phyloP scores from a whole-genome alignment of 1,140 invertebrate species.

The Hesperophylax magnus region DNA sequence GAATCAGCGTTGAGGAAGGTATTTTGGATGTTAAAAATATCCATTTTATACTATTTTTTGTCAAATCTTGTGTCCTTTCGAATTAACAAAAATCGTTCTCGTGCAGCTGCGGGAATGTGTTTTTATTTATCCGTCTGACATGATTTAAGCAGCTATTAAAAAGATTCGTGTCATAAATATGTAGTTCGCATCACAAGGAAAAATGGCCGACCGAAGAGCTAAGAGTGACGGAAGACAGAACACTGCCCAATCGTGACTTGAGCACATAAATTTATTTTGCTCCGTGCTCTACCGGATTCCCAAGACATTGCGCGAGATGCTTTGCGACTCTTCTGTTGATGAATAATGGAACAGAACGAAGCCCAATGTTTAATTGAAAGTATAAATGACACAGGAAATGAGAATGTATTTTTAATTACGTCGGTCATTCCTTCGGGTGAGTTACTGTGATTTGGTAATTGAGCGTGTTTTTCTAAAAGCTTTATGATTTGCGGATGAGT shows the following conservation, averaged over 20 bases:
- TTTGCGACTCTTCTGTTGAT: background rate
- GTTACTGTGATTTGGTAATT: no score
- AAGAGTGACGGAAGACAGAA: constrained; percentile 23
- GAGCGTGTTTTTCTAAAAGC: no score
- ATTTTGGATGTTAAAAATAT: no score
- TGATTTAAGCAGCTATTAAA: constrained; percentile 22
- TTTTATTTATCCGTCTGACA: constrained; percentile 9
- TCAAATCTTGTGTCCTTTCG: background rate
- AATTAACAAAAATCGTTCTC: background rate
- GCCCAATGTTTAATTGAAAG: no score
- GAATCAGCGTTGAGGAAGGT: no score
- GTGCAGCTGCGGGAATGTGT: background rate
- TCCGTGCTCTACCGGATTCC: background rate
- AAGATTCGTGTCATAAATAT: constrained; percentile 28
- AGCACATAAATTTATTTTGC: constrained; percentile 17
- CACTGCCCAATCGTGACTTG: constrained; percentile 17
- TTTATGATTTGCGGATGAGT: no score
- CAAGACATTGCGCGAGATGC: background rate
- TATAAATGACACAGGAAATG: no score
- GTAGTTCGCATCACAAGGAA: constrained; percentile 5
- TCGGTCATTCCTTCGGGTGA: no score
- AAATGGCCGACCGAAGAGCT: constrained; percentile 1
- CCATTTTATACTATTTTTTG: no score
- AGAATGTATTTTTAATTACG: no score
- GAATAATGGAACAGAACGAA: background rate